phyloP scores from a whole-genome alignment of 2,797 vertebrate species.

The Valencia hispanica region DNA sequence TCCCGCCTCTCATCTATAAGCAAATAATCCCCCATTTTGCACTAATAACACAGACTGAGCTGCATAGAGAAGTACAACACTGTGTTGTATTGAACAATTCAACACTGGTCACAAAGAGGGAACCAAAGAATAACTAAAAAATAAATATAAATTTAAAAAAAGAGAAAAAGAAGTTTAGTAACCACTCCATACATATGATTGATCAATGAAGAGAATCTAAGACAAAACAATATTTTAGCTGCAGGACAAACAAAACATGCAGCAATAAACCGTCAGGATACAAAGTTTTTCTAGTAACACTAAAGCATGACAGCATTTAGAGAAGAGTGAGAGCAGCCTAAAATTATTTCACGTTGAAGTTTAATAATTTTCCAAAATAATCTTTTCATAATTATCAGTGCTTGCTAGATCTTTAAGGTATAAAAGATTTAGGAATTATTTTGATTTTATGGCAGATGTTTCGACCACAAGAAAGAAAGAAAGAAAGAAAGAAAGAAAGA shows the following conservation, averaged over 20 bases:
- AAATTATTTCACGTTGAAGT: background rate
- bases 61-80: conserved; percentile 8
- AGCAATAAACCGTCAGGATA: background rate
- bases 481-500: background rate
- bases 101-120: background rate
- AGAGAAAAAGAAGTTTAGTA: background rate
- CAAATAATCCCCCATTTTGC: conserved; percentile 1
- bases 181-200: background rate
- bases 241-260: background rate
- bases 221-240: background rate
- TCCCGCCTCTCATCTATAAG: conserved; percentile 14
- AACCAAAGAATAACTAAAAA: background rate
- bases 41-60: background rate
- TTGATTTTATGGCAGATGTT: background rate
- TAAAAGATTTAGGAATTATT: background rate
- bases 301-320: conserved; percentile 9
- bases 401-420: background rate
- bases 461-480: background rate
- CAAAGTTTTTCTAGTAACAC: background rate
- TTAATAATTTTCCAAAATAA: background rate
- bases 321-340: background rate
- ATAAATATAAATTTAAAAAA: no score
- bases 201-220: background rate
- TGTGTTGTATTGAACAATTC: background rate
- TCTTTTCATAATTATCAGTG: background rate